A percentile compares a stretch with the other conserved stretches of the same genome.
Evolutionary conservation across 2,888 invertebrate genomes (phyloP).

Genomic region (Agrochola lota): DNA sequence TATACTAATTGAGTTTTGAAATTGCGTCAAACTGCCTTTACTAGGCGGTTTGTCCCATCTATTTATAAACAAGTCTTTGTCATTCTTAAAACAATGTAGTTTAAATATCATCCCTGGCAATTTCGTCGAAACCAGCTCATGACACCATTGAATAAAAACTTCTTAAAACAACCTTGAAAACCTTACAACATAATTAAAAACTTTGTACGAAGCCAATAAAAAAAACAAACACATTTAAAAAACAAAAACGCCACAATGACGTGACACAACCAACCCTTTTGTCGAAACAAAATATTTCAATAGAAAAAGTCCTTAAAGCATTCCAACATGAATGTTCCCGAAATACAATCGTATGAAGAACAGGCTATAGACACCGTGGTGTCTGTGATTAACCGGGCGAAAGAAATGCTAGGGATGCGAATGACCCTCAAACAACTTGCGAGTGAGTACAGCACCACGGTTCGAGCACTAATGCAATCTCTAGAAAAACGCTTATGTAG

Average conservation of each 20-base stretch:
- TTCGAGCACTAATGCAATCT: not conserved
- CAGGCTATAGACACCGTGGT: slow-evolving; percentile 81
- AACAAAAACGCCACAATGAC: slow-evolving; percentile 21
- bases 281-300: slow-evolving; percentile 20
- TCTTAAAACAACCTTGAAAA: not conserved
- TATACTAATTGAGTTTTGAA: not conserved
- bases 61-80: not conserved
- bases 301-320: not conserved
- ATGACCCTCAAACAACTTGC: slow-evolving; percentile 78
- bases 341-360: slow-evolving; percentile 78
- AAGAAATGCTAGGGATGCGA: slow-evolving; percentile 76
- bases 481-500: slow-evolving; percentile 8
- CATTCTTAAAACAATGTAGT: not conserved
- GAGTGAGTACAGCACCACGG: slow-evolving; percentile 69
- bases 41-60: too few relatives aligned
- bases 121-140: not conserved
- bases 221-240: not conserved
- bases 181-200: not conserved
- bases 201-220: not conserved
- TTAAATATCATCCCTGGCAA: not conserved
- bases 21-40: not conserved
- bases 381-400: slow-evolving; percentile 79
- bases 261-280: slow-evolving; percentile 25
- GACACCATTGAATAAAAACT: not conserved
- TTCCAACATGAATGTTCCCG: slow-evolving; percentile 77